A percentile compares a stretch with the other conserved stretches of the same genome.
Conservation (phyloP, 2,113 vertebrate genomes). For the Salvator merianae region DNA sequence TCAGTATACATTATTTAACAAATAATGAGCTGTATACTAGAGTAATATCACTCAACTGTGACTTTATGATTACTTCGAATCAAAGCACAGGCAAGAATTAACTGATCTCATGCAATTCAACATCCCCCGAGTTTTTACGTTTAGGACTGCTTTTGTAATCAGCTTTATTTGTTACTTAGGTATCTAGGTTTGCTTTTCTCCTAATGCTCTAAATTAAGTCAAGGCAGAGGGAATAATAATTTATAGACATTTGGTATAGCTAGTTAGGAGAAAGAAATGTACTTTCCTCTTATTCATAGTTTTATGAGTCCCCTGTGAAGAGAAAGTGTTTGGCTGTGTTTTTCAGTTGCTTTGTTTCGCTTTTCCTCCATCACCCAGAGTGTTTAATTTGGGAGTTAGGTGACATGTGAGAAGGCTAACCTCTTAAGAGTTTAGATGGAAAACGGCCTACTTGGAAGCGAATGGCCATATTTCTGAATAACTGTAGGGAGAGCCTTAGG, state of each 20-base stretch:
- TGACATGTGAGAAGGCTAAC: not conserved
- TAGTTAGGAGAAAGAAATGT: not conserved
- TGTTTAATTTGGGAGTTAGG: not conserved
- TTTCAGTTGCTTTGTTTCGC: not conserved
- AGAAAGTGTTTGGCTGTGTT: not conserved
- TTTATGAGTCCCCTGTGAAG: not conserved
- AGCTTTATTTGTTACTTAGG: not conserved
- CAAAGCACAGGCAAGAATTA: not conserved
- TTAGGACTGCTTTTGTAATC: not conserved
- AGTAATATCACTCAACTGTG: too few relatives aligned
- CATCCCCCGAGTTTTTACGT: not conserved
- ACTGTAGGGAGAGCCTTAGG: rapidly evolving
- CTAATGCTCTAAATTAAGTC: not conserved
- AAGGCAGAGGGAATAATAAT: not conserved
- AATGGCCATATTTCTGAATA: not conserved
- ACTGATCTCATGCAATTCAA: not conserved
- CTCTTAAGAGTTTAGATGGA: not conserved
- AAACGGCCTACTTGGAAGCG: not conserved
- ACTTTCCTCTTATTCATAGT: not conserved
- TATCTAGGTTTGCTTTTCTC: not conserved
- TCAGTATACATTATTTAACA: too few relatives aligned
- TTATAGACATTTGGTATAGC: not conserved
- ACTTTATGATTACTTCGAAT: too few relatives aligned
- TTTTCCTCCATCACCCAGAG: not conserved
- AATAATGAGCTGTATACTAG: too few relatives aligned